These are phyloP conservation scores for Camponotus pennsylvanicus DNA, from an alignment of 1,140 invertebrate species.

Conservation along the genomic window DNA sequence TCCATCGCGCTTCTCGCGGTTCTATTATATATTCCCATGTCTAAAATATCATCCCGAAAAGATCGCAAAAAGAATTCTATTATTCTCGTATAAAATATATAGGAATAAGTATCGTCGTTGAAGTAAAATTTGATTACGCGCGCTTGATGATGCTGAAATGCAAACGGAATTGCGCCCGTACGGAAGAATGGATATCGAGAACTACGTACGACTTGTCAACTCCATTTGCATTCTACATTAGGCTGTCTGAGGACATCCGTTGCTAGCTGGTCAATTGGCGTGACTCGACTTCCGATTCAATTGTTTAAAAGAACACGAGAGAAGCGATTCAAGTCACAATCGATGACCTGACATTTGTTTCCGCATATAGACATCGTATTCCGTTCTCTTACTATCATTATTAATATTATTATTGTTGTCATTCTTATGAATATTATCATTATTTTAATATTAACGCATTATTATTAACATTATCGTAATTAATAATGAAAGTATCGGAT, in stretches of 20 bases:
- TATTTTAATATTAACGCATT: constrained; percentile 41
- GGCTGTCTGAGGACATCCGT: constrained; percentile 59
- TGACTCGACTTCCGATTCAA: constrained; percentile 55
- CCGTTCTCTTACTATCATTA: constrained; percentile 33
- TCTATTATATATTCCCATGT: constrained; percentile 54
- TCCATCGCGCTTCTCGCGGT: constrained; percentile 69
- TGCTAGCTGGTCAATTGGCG: constrained; percentile 61
- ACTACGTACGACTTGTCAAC: background rate
- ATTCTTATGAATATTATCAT: constrained; percentile 50
- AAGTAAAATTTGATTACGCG: constrained; percentile 50
- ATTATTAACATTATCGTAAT: constrained; percentile 40
- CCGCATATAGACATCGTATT: constrained; percentile 22
- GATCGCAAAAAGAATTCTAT: constrained; percentile 35
- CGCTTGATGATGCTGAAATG: constrained; percentile 40
- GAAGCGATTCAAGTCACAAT: constrained; percentile 51
- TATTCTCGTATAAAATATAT: constrained; percentile 29
- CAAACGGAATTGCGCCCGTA: constrained; percentile 33
- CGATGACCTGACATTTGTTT: constrained; percentile 42
- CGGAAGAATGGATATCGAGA: constrained; percentile 14
- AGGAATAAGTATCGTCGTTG: constrained; percentile 49
- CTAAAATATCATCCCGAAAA: constrained; percentile 36
- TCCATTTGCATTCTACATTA: constrained; percentile 58
- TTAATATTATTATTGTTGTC: constrained; percentile 58
- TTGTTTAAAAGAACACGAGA: constrained; percentile 47
- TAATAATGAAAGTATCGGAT: constrained; percentile 40